phyloP scores from a whole-genome alignment of 2,888 invertebrate genomes.

The Hypomecis atomaria region DNA sequence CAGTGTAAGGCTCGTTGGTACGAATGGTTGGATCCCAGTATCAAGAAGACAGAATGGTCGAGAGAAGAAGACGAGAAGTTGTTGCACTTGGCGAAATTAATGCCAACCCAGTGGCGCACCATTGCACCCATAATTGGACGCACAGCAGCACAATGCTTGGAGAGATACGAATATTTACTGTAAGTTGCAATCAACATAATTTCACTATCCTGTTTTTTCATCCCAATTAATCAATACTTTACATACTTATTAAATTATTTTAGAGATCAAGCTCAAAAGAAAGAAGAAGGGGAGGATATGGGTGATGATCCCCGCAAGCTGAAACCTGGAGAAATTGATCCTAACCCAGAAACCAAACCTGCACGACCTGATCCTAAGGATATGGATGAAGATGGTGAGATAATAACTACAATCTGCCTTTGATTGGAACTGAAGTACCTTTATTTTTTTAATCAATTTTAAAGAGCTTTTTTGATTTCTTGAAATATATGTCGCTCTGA shows the following conservation, averaged over 20 bases:
- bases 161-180: constrained; percentile 98
- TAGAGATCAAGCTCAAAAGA: constrained; percentile 98
- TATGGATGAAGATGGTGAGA: constrained; percentile 99
- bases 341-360: constrained; percentile 99
- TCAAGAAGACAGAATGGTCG: constrained; percentile 99
- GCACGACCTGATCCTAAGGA: constrained; percentile 99
- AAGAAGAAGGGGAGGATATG: constrained; percentile 96
- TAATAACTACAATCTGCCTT: not conserved
- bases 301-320: constrained; percentile 98
- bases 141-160: constrained; percentile 99
- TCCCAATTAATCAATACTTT: not conserved
- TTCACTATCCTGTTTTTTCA: not conserved
- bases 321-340: constrained; percentile 99
- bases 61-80: constrained; percentile 99
- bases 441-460: too few relatives aligned
- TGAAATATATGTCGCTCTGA: too few relatives aligned
- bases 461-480: too few relatives aligned
- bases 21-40: constrained; percentile 99
- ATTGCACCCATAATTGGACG: constrained; percentile 99
- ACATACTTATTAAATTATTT: constrained; percentile 34
- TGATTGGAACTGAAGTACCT: not conserved
- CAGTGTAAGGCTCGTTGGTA: constrained; percentile 99
- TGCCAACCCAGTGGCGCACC: constrained; percentile 99
- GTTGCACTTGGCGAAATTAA: constrained; percentile 97
- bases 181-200: constrained; percentile 76